Conservation (phyloP, 2,888 invertebrate species). For the Ochropleura plecta region DNA sequence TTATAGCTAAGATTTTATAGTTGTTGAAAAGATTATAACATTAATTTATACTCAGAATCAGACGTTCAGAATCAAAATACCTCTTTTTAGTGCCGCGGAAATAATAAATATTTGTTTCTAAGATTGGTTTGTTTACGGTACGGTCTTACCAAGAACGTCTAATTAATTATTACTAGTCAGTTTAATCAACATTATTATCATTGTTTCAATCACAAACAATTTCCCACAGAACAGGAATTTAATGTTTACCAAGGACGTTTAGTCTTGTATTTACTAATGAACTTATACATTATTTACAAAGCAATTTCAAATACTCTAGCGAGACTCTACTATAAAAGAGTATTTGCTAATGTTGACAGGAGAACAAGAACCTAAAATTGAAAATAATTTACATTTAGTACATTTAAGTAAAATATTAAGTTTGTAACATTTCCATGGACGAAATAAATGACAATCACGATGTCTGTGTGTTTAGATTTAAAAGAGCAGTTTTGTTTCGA, state of each 20-base stretch:
- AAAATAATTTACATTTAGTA: no score
- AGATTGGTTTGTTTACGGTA: not conserved
- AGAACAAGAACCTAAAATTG: no score
- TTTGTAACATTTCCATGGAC: no score
- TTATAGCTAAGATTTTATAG: constrained; percentile 12
- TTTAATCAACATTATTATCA: constrained; percentile 18
- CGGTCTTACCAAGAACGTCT: not conserved
- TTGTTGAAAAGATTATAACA: constrained; percentile 15
- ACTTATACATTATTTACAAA: not conserved
- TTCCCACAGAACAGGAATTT: not conserved
- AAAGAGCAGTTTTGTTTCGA: not conserved
- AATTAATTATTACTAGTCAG: constrained; percentile 18
- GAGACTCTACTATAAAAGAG: not conserved
- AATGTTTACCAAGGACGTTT: not conserved
- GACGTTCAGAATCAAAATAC: not conserved
- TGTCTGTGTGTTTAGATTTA: no score
- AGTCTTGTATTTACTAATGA: constrained; percentile 10
- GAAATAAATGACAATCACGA: no score
- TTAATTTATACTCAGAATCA: constrained; percentile 18
- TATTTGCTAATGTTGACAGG: not conserved
- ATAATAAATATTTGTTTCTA: constrained; percentile 23
- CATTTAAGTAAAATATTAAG: no score
- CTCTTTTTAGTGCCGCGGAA: constrained; percentile 12
- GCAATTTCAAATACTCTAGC: not conserved
- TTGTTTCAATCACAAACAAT: constrained; percentile 17